These are phyloP conservation scores for Callyntrura guangdongensis DNA, from an alignment of 2,888 invertebrate genomes.

Conservation along the genomic window DNA sequence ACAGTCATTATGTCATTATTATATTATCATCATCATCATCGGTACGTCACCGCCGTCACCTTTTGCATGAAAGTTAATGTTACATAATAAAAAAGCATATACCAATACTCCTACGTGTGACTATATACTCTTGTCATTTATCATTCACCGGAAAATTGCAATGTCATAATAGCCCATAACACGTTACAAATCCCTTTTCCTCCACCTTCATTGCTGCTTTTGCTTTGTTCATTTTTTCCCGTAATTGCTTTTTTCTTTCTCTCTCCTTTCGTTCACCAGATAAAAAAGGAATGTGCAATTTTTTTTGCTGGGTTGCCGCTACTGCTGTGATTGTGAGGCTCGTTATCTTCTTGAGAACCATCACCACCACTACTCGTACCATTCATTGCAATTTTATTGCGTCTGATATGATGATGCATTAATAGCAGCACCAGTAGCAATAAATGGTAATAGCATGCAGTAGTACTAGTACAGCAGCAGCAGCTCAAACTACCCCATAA, in stretches of 20 bases:
- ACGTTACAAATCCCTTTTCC: background rate
- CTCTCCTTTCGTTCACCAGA: background rate
- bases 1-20: background rate
- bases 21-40: background rate
- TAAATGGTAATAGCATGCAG: background rate
- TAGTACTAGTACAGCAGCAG: no score
- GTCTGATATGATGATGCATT: background rate
- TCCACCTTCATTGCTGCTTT: background rate
- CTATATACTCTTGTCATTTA: background rate
- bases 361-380: background rate
- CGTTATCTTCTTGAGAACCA: slow-evolving; percentile 16
- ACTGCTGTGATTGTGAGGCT: slow-evolving; percentile 12
- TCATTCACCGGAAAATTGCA: slow-evolving; percentile 44
- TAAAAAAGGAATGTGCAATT: slow-evolving; percentile 32
- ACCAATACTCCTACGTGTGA: background rate
- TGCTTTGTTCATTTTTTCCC: slow-evolving; percentile 3
- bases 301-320: background rate
- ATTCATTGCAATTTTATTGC: slow-evolving; percentile 46
- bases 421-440: background rate
- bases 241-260: background rate
- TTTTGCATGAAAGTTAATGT: background rate
- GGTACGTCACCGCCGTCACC: background rate
- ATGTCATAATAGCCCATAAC: background rate
- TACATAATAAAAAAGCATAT: background rate
- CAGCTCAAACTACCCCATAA: no score